phyloP scores from a whole-genome alignment of 1,140 invertebrate genomes.

The Megalonaias nervosa region DNA sequence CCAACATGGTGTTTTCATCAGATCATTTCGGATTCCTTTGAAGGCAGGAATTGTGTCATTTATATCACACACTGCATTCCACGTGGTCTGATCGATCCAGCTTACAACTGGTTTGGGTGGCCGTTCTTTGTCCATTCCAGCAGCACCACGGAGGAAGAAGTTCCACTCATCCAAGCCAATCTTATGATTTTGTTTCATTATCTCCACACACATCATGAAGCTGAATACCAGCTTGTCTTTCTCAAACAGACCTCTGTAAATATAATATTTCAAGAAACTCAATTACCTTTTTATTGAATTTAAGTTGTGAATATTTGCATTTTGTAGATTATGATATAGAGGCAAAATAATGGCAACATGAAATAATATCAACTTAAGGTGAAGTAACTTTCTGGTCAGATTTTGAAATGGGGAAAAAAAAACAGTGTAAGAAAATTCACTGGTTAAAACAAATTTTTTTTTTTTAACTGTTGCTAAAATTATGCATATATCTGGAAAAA shows the following conservation, averaged over 20 bases:
- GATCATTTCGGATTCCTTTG: conserved; percentile 61
- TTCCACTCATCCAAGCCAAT: conserved; percentile 79
- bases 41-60: conserved; percentile 58
- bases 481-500: too few relatives aligned
- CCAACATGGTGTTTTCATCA: conserved; percentile 61
- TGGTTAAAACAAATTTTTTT: too few relatives aligned
- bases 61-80: conserved; percentile 65
- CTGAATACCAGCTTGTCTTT: conserved; percentile 72
- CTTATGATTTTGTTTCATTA: conserved; percentile 77
- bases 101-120: conserved; percentile 62
- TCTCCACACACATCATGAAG: conserved; percentile 85
- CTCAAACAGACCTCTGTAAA: conserved; percentile 70
- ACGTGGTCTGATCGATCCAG: conserved; percentile 54
- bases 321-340: background rate
- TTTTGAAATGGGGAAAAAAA: too few relatives aligned
- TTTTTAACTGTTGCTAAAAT: too few relatives aligned
- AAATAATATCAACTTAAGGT: too few relatives aligned
- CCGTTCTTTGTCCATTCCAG: conserved; percentile 64
- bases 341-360: too few relatives aligned
- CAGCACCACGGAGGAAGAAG: conserved; percentile 81
- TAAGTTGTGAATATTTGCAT: background rate
- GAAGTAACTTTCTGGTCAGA: too few relatives aligned
- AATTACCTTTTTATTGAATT: background rate
- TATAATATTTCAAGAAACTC: background rate
- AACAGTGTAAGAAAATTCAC: too few relatives aligned